These are phyloP conservation scores for Bradypus variegatus DNA, from an alignment of 2,797 vertebrate genomes.

Conservation along the genomic window DNA sequence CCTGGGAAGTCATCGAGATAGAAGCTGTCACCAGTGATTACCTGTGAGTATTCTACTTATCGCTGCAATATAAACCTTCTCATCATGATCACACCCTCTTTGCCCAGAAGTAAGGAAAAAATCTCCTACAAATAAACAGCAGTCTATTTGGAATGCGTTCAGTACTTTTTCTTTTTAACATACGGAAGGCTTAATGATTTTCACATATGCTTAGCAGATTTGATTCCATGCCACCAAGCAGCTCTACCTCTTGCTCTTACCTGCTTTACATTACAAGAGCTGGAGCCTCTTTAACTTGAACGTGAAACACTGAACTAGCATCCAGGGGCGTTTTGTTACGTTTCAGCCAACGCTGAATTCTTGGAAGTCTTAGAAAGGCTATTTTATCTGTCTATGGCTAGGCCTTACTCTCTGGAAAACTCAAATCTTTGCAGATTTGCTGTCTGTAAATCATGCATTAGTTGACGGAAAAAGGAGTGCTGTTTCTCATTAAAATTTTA, in stretches of 20 bases:
- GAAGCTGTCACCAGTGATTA: slow-evolving; percentile 82
- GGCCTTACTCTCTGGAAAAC: neutral
- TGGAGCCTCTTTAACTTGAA: slow-evolving; percentile 40
- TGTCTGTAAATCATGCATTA: neutral
- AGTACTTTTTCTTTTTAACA: slow-evolving; percentile 63
- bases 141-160: slow-evolving; percentile 65
- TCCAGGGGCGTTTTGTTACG: neutral
- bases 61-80: neutral
- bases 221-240: slow-evolving; percentile 56
- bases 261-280: slow-evolving; percentile 48
- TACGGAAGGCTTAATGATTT: slow-evolving; percentile 70
- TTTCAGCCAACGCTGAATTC: neutral
- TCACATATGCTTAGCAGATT: slow-evolving; percentile 63
- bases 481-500: slow-evolving; percentile 3
- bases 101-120: slow-evolving; percentile 49
- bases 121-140: slow-evolving; percentile 56
- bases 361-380: slow-evolving; percentile 12
- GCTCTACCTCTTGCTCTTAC: slow-evolving; percentile 65
- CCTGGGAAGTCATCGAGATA: slow-evolving; percentile 94
- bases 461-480: neutral
- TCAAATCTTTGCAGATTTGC: neutral
- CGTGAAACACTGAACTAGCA: neutral
- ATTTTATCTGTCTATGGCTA: neutral
- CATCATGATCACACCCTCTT: slow-evolving; percentile 28
- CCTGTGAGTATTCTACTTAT: slow-evolving; percentile 79